These are phyloP conservation scores for Kobus ellipsiprymnus DNA, from an alignment of 2,113 vertebrate species.

Conservation along the genomic window DNA sequence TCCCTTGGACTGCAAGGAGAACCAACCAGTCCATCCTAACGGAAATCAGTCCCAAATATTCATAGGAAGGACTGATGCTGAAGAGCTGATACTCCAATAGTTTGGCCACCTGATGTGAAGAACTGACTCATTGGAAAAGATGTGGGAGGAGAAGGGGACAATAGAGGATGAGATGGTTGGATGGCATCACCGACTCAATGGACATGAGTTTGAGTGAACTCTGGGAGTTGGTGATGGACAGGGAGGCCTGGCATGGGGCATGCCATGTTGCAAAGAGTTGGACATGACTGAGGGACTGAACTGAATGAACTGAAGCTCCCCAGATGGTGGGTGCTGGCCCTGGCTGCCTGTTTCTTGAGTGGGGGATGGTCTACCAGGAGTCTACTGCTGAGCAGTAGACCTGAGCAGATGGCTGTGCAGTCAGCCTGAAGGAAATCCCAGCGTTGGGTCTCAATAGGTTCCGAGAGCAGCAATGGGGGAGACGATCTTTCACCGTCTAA, in stretches of 20 bases:
- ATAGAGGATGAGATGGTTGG: neutral
- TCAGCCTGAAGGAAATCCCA: neutral
- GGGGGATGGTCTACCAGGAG: neutral
- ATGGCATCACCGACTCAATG: neutral
- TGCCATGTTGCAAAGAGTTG: accelerated
- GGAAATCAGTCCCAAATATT: neutral
- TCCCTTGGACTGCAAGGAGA: neutral
- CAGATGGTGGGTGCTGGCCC: neutral
- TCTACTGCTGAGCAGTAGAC: neutral
- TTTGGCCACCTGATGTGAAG: neutral
- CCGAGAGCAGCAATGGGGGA: neutral
- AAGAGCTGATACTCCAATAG: neutral
- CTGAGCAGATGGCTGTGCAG: neutral
- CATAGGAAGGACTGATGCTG: neutral
- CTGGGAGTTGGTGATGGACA: neutral
- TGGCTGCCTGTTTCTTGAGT: neutral
- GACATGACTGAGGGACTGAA: neutral
- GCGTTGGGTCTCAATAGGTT: neutral
- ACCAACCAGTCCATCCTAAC: neutral
- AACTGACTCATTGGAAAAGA: neutral
- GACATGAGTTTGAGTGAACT: neutral
- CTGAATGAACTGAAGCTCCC: neutral
- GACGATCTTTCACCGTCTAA: neutral
- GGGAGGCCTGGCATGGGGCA: neutral
- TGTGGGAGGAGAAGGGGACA: accelerated